Evolutionary conservation across 2,113 vertebrate species (phyloP).

Genomic region (Aplodontia rufa): DNA sequence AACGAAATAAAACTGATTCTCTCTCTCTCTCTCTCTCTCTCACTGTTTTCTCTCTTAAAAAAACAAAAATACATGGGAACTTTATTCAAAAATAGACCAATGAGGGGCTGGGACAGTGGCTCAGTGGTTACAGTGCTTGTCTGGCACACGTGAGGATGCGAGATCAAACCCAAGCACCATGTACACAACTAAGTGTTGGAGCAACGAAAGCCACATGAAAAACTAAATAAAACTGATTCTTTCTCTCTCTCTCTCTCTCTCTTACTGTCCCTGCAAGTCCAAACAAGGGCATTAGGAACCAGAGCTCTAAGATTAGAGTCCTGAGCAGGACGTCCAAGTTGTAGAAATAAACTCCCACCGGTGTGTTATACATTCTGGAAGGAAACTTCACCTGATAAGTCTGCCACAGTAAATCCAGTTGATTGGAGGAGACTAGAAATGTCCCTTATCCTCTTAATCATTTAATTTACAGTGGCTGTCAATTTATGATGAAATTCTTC

Average conservation of each 20-base stretch:
- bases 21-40: too few species aligned
- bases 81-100: background rate
- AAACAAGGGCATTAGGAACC: background rate
- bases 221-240: too few species aligned
- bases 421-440: background rate
- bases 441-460: background rate
- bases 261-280: background rate
- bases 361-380: background rate
- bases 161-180: too few species aligned
- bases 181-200: too few species aligned
- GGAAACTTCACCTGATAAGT: background rate
- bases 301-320: background rate
- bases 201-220: too few species aligned
- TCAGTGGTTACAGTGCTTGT: too few species aligned
- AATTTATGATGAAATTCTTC: slow-evolving; percentile 1
- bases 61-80: background rate
- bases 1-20: too few species aligned
- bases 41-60: too few species aligned
- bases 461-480: background rate
- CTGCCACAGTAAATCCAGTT: background rate
- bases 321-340: background rate
- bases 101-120: too few species aligned
- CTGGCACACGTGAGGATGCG: too few species aligned
- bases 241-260: too few species aligned
- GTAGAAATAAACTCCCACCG: background rate